Conservation (phyloP, 1,140 invertebrate species). For the Berghia stephanieae region DNA sequence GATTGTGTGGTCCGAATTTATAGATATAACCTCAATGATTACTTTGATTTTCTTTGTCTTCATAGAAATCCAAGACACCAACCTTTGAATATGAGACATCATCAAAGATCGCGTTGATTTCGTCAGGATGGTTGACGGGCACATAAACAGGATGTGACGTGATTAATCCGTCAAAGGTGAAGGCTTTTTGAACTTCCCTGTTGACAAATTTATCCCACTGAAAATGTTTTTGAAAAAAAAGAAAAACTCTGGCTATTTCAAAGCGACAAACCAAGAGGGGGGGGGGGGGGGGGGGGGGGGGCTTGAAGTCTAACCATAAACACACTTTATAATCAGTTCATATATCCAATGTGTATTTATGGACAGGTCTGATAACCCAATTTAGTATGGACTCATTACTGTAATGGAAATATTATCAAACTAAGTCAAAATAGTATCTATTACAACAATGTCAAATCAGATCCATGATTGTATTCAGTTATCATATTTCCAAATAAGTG, state of each 20-base stretch:
- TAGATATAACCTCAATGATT: background rate
- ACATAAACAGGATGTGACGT: slow-evolving; percentile 87
- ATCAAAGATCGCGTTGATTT: slow-evolving; percentile 95
- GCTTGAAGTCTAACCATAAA: no score
- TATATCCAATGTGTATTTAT: no score
- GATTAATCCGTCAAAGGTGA: slow-evolving; percentile 83
- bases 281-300: no score
- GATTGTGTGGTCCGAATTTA: background rate
- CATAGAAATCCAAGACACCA: background rate
- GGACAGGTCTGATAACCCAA: no score
- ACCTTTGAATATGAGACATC: slow-evolving; percentile 92
- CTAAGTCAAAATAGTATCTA: no score
- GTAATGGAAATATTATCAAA: no score
- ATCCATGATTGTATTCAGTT: no score
- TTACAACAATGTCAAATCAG: no score
- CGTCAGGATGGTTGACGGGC: slow-evolving; percentile 85
- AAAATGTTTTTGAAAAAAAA: no score
- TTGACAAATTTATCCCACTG: slow-evolving; percentile 79
- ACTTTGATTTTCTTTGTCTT: background rate
- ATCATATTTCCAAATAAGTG: no score
- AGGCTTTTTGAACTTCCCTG: slow-evolving; percentile 83
- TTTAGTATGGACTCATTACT: no score
- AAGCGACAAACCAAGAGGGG: background rate
- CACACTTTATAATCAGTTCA: background rate
- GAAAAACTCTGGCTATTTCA: background rate